Conservation (phyloP, 2,113 vertebrate genomes). For the Symphodus melops region DNA sequence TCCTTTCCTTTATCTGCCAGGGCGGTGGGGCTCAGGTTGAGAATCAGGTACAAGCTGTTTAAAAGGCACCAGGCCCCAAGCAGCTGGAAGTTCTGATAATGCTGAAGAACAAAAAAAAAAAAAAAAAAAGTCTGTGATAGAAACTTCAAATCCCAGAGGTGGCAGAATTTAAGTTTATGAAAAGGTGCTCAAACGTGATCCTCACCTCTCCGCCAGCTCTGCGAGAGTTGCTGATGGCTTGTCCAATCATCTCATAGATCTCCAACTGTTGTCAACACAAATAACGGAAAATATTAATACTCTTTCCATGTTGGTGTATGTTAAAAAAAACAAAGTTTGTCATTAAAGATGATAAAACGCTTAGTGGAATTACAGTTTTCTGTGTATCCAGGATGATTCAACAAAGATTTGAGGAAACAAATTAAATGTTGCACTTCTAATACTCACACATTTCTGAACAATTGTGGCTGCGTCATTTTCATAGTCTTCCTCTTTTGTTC, state of each 20-base stretch:
- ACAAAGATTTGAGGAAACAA: neutral
- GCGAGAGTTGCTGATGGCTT: slow-evolving; percentile 95
- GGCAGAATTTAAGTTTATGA: neutral
- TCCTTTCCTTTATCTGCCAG: slow-evolving; percentile 98
- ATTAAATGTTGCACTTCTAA: neutral
- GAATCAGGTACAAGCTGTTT: slow-evolving; percentile 97
- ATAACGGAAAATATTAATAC: slow-evolving; percentile 11
- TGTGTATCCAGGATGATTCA: neutral
- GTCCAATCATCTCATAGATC: slow-evolving; percentile 99
- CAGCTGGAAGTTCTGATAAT: slow-evolving; percentile 99
- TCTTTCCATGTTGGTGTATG: neutral
- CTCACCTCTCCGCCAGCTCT: slow-evolving; percentile 96
- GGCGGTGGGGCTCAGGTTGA: slow-evolving; percentile 96
- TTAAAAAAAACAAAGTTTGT: neutral
- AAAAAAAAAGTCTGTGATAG: too few species aligned
- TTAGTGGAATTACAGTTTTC: neutral
- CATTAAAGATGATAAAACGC: neutral
- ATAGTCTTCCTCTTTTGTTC: slow-evolving; percentile 98
- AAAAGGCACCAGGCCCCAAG: slow-evolving; percentile 97
- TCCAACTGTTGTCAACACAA: slow-evolving; percentile 87
- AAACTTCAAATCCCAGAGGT: neutral
- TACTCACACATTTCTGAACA: slow-evolving; percentile 98
- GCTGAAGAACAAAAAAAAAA: slow-evolving; percentile 75
- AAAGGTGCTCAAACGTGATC: neutral
- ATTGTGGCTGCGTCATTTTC: slow-evolving; percentile 98